A percentile compares a stretch with the other conserved stretches of the same genome.
These are phyloP conservation scores for Nyctibius grandis DNA, from an alignment of 2,797 vertebrate genomes.

Conservation along the genomic window DNA sequence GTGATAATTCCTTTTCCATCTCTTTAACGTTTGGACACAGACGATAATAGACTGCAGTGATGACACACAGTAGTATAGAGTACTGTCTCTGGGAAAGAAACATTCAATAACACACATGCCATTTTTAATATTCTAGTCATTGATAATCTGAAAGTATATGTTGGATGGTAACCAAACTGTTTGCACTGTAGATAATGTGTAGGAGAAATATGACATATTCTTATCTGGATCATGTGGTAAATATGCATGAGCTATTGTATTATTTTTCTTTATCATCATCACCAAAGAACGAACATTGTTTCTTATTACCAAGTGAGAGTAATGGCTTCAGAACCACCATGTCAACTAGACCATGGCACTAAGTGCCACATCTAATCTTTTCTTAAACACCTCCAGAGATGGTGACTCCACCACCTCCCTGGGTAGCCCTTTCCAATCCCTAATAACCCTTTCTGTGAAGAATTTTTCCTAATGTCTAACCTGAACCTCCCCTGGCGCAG, in stretches of 20 bases:
- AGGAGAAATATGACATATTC: neutral
- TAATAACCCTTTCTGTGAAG: too few relatives aligned
- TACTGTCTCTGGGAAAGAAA: neutral
- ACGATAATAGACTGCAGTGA: neutral
- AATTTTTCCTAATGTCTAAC: too few relatives aligned
- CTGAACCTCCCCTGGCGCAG: too few relatives aligned
- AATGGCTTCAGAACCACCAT: too few relatives aligned
- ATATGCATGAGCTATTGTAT: conserved; percentile 15
- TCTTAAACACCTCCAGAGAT: too few relatives aligned
- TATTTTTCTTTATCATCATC: neutral
- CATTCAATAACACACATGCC: neutral
- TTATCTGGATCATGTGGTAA: neutral
- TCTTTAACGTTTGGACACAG: neutral
- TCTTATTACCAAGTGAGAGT: neutral
- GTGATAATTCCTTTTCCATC: neutral
- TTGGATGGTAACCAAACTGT: conserved; percentile 21
- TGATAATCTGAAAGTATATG: conserved; percentile 21
- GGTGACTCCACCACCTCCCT: too few relatives aligned
- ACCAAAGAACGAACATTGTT: conserved; percentile 15
- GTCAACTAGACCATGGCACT: too few relatives aligned
- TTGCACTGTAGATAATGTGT: neutral
- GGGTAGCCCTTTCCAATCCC: too few relatives aligned
- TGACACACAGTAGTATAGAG: neutral
- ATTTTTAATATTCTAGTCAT: conserved; percentile 49
- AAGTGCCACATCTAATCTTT: too few relatives aligned